Base-by-base conservation (phyloP, 2,797 vertebrate species). In the Pterois miles region DNA sequence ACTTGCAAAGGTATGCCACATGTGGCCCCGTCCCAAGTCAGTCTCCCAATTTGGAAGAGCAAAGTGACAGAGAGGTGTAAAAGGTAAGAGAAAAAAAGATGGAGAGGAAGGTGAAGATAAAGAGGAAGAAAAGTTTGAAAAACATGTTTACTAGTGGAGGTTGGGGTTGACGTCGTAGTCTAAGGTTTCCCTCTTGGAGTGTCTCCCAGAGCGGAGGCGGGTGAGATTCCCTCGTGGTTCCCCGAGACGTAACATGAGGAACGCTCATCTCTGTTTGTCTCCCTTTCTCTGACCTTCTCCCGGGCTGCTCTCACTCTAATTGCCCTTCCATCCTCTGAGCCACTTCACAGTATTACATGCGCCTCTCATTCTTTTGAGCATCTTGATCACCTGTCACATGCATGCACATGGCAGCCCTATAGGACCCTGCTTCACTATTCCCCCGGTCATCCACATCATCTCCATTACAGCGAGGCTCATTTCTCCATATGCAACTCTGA, bases 151-250 rank as follows among this genome's bases (percentile, higher is more conserved):
- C 96, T 94, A 84, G 93, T 92, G 92, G 92, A 95, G 90, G 77
- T 53, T 81, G 78, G 82, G 90, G 92, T 94, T 97, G 96, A 96
- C 93, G 93, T 96, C 93, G 95, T 89, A 94, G 94, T 96, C 95
- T 97, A 95, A 97, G 96, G 96, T 97, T 97, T 97, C 96, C 96
- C 96, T 96, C 95, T 91, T 96, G 96, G 96, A 96, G 91, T 70
- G 84, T 85, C 74, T 96, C 96, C 96, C 96, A 94, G 96, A 91
- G 93, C 78, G 88, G 94, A 95, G 96, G 95, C 79, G 92, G 86
- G 92, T 94, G 95, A 96, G 96, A 93, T 96, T 96, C 95, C 95
- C 95, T 95, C 91, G 93, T 94, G 93, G 93, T 96, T 96, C 93
- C 88, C 91, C 94, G 88, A 95, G 96, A 96, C 91, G 95, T 96